Base-by-base conservation (phyloP, 2,888 invertebrate species). In the Eurytoma californica region DNA sequence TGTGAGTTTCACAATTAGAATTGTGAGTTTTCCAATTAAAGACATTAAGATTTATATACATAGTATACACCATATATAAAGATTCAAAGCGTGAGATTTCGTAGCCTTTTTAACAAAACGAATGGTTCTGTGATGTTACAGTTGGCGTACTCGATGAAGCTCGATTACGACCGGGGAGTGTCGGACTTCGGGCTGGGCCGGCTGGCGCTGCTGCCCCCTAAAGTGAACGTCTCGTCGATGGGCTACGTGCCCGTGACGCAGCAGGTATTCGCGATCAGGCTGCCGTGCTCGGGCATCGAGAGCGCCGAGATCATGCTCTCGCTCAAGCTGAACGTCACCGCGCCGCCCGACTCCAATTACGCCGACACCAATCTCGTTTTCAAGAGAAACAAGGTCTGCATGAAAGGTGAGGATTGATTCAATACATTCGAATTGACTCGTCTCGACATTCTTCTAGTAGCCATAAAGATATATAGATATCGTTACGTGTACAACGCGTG, bases 331-430 rank as follows among this genome's bases (percentile, higher is more conserved):
- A 95, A 96, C 88, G 95, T 97, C 84, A 95, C 95, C 60, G 93
- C 94, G 0, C 93, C 94, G 14, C 93, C 94, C 80, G 92, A 93
- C n/a, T 92, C 92, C 13, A 86, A 86, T 86, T 93, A 95, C 90
- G 94, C 95, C 88, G 94, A 94, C 86, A 94, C 95, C 13, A 91
- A 92, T 83, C 92, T 97, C 78, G 93, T 94, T 84, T 95, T 97
- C 91, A 94, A 94, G 87, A 92, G 97, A 83, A 96, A 95, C 90
- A 97, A 97, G 92, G 95, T 97, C 86, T 97, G 97, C 89, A 92
- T 95, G 82, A 94, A 95, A 93, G 95, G 95, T 95, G 87, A 72
- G 80, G 16, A 0, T 39, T 39, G 39, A 39, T 39, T 39, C 39
- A 39, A 39, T 39, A 39, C 39, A 39, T 39, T 39, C 39, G 39